Conservation (phyloP, 1,140 invertebrate species). For the Pogonognathellus flavescens region DNA sequence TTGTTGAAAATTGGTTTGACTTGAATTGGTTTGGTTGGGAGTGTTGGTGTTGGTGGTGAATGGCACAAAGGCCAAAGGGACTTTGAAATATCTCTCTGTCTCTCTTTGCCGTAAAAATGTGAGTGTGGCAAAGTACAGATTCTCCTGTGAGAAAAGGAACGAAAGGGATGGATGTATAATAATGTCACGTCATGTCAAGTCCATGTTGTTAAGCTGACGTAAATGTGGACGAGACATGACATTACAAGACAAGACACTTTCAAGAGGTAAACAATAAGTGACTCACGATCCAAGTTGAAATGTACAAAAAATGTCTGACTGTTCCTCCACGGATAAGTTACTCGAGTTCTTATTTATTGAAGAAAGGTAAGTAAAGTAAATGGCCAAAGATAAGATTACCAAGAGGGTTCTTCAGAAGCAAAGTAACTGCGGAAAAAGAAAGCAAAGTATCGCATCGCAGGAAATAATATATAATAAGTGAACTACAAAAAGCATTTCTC, state of each 20-base stretch:
- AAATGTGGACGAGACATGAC: slow-evolving; percentile 6
- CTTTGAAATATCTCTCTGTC: too few relatives aligned
- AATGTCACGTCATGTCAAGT: slow-evolving; percentile 20
- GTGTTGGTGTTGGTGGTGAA: too few relatives aligned
- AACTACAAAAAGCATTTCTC: slow-evolving; percentile 20
- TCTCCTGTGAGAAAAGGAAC: not conserved
- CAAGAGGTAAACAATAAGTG: slow-evolving; percentile 41
- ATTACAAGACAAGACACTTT: slow-evolving; percentile 44
- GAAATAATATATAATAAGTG: slow-evolving; percentile 31
- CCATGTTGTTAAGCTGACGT: slow-evolving; percentile 14
- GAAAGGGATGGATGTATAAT: slow-evolving; percentile 15
- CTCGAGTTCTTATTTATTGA: not conserved
- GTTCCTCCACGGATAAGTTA: not conserved
- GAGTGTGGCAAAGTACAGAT: too few relatives aligned
- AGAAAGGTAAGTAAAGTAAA: not conserved
- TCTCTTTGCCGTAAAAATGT: not conserved
- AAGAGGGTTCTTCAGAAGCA: not conserved
- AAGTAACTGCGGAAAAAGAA: not conserved
- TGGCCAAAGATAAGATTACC: not conserved
- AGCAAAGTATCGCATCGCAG: not conserved
- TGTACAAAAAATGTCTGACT: slow-evolving; percentile 13
- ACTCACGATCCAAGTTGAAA: slow-evolving; percentile 9
- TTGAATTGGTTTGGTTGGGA: too few relatives aligned
- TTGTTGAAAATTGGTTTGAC: slow-evolving; percentile 42
- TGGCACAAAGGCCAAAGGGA: too few relatives aligned